Conservation (phyloP, 2,888 invertebrate genomes). For the Cancer borealis region DNA sequence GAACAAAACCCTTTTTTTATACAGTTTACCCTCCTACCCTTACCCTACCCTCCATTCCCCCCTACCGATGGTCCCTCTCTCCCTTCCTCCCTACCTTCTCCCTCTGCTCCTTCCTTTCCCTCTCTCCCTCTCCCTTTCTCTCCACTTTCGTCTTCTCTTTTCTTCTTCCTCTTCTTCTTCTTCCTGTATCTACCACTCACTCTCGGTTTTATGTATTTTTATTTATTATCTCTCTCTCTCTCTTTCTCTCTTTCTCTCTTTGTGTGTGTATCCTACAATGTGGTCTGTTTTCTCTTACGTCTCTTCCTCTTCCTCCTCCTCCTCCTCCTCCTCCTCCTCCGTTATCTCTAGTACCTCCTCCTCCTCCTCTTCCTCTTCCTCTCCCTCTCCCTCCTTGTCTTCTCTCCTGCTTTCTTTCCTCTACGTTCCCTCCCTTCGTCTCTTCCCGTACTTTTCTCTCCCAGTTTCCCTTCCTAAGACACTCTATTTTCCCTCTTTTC, state of each 20-base stretch:
- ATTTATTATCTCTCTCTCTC: not conserved
- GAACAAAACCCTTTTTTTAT: slow-evolving; percentile 43
- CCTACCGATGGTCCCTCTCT: not conserved
- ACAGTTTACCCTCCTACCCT: not conserved
- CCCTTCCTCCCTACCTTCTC: not conserved
- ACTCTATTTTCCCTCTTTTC: not conserved
- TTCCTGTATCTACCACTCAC: not conserved
- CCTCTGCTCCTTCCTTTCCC: not conserved
- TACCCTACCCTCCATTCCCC: not conserved
- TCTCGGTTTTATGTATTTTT: not conserved
- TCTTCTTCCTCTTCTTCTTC: not conserved
- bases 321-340: not conserved
- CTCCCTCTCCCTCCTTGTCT: not conserved
- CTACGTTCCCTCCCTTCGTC: not conserved
- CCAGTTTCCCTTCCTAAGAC: not conserved
- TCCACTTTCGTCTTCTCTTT: not conserved
- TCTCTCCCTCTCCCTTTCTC: not conserved
- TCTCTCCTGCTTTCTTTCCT: not conserved
- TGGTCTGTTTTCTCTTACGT: not conserved
- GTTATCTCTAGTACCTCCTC: not conserved
- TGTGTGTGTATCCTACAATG: not conserved
- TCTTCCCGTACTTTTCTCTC: not conserved
- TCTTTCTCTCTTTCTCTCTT: not conserved
- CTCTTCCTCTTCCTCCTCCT: not conserved
- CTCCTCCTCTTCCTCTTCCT: not conserved